Percentiles rank a stretch among this genome's conserved stretches.
These are phyloP conservation scores for Syngnathus scovelli DNA, from an alignment of 2,113 vertebrate genomes.

Conservation along the genomic window DNA sequence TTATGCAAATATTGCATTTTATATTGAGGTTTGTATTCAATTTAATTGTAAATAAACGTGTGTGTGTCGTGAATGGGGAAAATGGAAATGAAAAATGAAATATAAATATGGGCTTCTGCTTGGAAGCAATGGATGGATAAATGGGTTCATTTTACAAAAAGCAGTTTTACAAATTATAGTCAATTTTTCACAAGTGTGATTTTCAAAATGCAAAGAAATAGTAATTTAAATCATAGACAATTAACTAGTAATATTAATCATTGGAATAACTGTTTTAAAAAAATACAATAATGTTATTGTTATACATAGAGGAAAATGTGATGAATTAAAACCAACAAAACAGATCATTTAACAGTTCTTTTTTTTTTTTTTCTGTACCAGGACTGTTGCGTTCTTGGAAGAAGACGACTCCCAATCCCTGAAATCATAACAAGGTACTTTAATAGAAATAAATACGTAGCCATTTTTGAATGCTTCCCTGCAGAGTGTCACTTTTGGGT, in stretches of 20 bases:
- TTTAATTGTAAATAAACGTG: not conserved
- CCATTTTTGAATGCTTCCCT: not conserved
- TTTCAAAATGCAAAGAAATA: not conserved
- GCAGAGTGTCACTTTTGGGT: constrained; percentile 12
- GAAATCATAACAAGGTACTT: constrained; percentile 1
- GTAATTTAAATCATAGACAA: not conserved
- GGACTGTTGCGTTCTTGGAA: constrained; percentile 6
- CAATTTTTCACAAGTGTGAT: not conserved
- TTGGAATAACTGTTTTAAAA: not conserved
- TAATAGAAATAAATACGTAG: not conserved
- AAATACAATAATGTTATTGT: not conserved
- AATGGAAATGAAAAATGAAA: not conserved
- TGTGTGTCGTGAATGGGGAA: not conserved
- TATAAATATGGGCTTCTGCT: too few relatives aligned
- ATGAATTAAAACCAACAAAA: not conserved
- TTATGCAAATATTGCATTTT: not conserved
- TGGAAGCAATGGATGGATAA: too few relatives aligned
- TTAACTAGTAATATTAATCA: not conserved
- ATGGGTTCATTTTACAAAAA: too few relatives aligned
- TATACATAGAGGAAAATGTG: not conserved
- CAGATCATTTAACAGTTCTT: not conserved
- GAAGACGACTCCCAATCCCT: not conserved
- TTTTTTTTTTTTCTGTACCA: constrained; percentile 21
- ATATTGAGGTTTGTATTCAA: not conserved
- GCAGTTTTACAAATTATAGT: not conserved